phyloP scores from a whole-genome alignment of 2,113 vertebrate species.

The Semicossyphus pulcher region DNA sequence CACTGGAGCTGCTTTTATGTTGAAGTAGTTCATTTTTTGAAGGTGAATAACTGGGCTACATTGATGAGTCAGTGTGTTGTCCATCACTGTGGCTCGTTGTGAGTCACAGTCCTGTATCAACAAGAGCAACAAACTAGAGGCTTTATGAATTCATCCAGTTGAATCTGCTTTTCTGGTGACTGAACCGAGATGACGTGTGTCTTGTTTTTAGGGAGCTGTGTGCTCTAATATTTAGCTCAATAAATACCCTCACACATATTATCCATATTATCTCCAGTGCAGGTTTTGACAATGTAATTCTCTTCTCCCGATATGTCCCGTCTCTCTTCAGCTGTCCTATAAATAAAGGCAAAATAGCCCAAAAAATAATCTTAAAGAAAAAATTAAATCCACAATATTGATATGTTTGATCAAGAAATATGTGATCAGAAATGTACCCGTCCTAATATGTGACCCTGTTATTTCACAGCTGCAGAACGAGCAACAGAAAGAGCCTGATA shows the following conservation, averaged over 20 bases:
- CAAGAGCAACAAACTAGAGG: slow-evolving; percentile 10
- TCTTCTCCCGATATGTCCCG: too few species aligned
- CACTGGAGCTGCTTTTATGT: neutral
- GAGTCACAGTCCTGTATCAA: slow-evolving; percentile 36
- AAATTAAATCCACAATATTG: too few species aligned
- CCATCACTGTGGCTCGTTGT: slow-evolving; percentile 12
- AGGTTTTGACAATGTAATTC: too few species aligned
- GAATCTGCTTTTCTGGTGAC: neutral
- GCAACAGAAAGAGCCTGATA: slow-evolving; percentile 96
- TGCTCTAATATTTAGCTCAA: too few species aligned
- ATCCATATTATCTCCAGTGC: too few species aligned
- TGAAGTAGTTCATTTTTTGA: slow-evolving; percentile 27
- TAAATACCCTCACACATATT: too few species aligned
- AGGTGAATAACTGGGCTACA: slow-evolving; percentile 44
- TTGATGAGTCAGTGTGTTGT: slow-evolving; percentile 42
- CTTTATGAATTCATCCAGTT: neutral
- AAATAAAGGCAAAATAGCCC: too few species aligned
- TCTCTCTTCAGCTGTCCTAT: too few species aligned
- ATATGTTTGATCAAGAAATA: too few species aligned
- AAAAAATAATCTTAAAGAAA: too few species aligned
- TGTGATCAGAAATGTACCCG: too few species aligned
- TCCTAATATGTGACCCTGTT: slow-evolving; percentile 51
- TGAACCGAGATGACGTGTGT: neutral
- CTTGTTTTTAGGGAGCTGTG: neutral
- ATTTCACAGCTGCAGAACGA: slow-evolving; percentile 92